Base-by-base conservation (phyloP, 2,888 invertebrate species). In the Cheilosia impressa region DNA sequence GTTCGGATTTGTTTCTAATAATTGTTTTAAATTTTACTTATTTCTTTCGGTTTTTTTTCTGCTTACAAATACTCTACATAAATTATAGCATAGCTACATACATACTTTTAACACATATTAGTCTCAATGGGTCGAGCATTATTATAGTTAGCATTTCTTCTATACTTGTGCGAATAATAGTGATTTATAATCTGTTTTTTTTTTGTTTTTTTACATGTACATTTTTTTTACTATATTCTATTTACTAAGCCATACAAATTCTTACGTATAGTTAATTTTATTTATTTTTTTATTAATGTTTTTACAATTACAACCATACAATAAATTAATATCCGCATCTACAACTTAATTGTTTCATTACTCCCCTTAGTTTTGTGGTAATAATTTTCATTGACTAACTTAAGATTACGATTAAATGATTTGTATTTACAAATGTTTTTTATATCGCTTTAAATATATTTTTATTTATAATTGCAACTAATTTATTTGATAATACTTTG, bases 1-100 rank as follows among this genome's bases (percentile, higher is more conserved):
- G 84, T 84, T 84, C 84, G 84, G 84, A 84, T 84, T 84, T 75
- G 84, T 80, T 84, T 80, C 84, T 65, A 78, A 75, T 84, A 84
- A 84, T 84, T 84, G 84, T 79, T 75, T 84, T 75, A 52, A 17
- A 45, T 57, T 47, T 34, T 52, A 63, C 50, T 38, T 27, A 41
- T 19, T 50, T 57, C 31, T 57, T 43, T 57, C 1, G 6, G 17
- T 53, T 27, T 57, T 57, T 63, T 41, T 7, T 71, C 63, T 62
- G 10, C 55, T 43, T 71, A 71, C 1, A 76, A 75, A 68, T 62
- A 80, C 43, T 58, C 24, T 57, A 78, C 53, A 68, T 73, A 72
- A 69, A 65, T 75, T 43, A 55, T 79, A 73, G 68, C 62, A 55
- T 77, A 62, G 43, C 66, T 62, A 10, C 9, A 71, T 53, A 62